Base-by-base conservation (phyloP, 2,113 vertebrate genomes). In the Dicerorhinus sumatrensis region DNA sequence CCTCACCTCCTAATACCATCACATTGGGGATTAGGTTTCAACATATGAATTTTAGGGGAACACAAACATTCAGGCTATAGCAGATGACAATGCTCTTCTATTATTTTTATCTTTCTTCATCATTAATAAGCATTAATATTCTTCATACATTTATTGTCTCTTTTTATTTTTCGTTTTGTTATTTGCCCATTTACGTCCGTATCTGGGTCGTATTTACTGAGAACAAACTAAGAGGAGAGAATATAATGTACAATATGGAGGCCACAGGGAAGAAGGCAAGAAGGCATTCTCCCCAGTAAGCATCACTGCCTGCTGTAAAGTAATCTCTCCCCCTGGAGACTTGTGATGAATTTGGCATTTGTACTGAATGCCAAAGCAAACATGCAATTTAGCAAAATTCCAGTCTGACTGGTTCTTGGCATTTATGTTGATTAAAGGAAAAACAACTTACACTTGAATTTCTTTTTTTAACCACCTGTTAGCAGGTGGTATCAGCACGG, bases 281-380 rank as follows among this genome's bases (percentile, higher is more conserved):
- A 67, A 81, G 36, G 9, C 33, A 4, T 90, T 94, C 70, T 95
- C 33, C 2, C 27, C 83, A 23, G 65, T 31, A 29, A 93, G 88
- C 3, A 0, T 13, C 3, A 7, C 20, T 67, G 70, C 75, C 70
- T 92, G 73, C 58, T 56, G 29, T 33, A 91, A 62, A 39, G 23
- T 17, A 83, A 54, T 90, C 51, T 90, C 63, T 76, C 31, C 12
- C 27, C 25, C 12, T 75, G 51, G 51, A 97, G 60, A 42, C 39
- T 48, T 56, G 69, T 94, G 96, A 96, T 88, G 93, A 92, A 97
- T 89, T 69, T 97, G 56, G 72, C 84, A 95, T 97, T 97, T 96
- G 39, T 87, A 81, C 23, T 56, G 82, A 97, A 96, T 91, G 79
- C 82, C 77, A 91, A 95, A 96, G 80, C 70, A 91, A 97, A 89